Evolutionary conservation across 2,888 invertebrate species (phyloP), one percentile per base, ranked within the genome.

Genomic region (Troides aeacus): DNA sequence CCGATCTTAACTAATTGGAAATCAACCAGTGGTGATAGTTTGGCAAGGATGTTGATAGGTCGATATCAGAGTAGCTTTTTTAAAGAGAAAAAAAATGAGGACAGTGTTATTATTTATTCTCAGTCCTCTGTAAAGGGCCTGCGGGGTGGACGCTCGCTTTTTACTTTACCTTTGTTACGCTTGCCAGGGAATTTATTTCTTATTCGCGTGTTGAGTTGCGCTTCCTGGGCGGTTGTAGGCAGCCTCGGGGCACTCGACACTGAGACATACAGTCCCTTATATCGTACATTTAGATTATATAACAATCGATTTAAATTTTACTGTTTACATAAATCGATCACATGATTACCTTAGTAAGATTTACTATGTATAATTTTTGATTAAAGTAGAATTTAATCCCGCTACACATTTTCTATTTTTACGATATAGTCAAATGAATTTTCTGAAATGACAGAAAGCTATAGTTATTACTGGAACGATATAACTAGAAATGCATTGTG

Each of bases 161-260:
- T 90, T 87, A 88, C 88, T 88, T 90, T 86, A 89, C 88, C 90
- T 92, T 92, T 91, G 92, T 92, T 92, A 92, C 91, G 92, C 90
- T 91, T 88, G 90, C 88, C 88, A 85, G 81, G 80, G 86, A 88
- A 89, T 90, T 91, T 90, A 90, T 92, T 90, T 91, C 89, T 89
- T 89, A 89, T 90, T 91, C 87, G 87, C 88, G 86, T 85, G 91
- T 84, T 91, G 91, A 92, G 86, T 86, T 82, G 84, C 83, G 88
- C 92, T 92, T 92, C 91, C 92, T 92, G 92, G 90, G 91, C 90
- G 90, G 91, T 85, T 88, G 85, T 85, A 80, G 82, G 83, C 81
- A 78, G 86, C 92, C 89, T 74, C 30, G 79, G 76, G 89, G 91
- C 90, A 75, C 39, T 73, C 67, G 69, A 65, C 69, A 71, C 74